These are phyloP conservation scores for Epirrita christyi DNA, from an alignment of 2,888 invertebrate genomes.

Conservation along the genomic window DNA sequence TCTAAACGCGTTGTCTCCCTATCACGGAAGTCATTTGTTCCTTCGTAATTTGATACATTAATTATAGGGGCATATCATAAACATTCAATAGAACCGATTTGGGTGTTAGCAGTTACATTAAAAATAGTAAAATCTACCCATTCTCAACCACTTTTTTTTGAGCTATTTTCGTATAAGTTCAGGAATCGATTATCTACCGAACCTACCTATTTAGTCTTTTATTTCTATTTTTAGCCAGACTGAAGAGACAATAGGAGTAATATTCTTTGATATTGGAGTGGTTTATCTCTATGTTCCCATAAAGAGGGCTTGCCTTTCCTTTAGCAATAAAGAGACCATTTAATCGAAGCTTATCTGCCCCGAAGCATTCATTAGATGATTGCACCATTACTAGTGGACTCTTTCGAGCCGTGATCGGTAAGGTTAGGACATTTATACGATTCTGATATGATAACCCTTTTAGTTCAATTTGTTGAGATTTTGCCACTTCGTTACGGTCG, in stretches of 20 bases:
- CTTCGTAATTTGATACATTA: slow-evolving; percentile 21
- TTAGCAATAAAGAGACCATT: slow-evolving; percentile 82
- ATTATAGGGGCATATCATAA: slow-evolving; percentile 6
- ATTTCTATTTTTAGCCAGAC: background rate
- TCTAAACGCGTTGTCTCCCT: slow-evolving; percentile 56
- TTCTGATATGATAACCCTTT: slow-evolving; percentile 46
- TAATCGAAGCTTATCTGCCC: slow-evolving; percentile 84
- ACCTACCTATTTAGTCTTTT: background rate
- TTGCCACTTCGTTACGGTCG: no score
- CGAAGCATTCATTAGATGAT: slow-evolving; percentile 85
- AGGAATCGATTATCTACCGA: background rate
- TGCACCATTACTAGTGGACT: slow-evolving; percentile 79
- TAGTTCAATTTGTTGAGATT: slow-evolving; percentile 9
- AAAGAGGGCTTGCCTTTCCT: slow-evolving; percentile 81
- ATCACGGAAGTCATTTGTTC: slow-evolving; percentile 56
- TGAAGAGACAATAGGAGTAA: slow-evolving; percentile 23
- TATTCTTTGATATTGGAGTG: slow-evolving; percentile 44
- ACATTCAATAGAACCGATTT: background rate
- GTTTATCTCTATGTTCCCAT: slow-evolving; percentile 74
- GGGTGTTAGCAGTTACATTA: no score
- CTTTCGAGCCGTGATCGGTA: slow-evolving; percentile 62
- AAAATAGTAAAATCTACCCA: no score
- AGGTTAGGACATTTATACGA: slow-evolving; percentile 50
- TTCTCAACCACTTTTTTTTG: no score
- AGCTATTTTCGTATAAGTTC: no score